Base-by-base conservation (phyloP, 2,113 vertebrate genomes). In the Numida meleagris region DNA sequence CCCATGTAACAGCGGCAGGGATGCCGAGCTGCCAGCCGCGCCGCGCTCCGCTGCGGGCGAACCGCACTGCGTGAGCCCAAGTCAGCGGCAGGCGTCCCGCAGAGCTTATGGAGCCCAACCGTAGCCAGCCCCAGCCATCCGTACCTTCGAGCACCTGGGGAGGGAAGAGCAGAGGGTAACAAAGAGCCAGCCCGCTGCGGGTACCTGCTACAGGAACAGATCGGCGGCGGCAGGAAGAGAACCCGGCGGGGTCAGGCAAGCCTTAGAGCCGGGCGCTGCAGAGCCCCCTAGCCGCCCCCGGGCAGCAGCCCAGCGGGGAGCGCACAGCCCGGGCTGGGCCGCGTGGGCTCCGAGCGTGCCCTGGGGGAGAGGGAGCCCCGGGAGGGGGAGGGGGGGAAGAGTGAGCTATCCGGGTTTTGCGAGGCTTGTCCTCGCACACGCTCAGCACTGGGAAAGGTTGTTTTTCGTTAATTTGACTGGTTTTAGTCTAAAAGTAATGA, bases 161-260 rank as follows among this genome's bases (percentile, higher is more conserved):
- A 96, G 81, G 88, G 82, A 38, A 74, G 53, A 74, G 82, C 90
- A 42, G 70, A 61, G 82, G 57, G 42, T 92, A 96, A 97, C 96
- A 96, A 96, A 96, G 94, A 95, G 90, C 91, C 94, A 33, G 89
- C 34, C 91, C 68, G 89, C 95, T 40, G 76, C 94, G 75, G 68
- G 70, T 80, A 96, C 90, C 93, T 93, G 92, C 89, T 63, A 82
- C 94, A 96, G 95, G 94, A 96, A 91, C 94, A 82, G 92, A 79
- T 79, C 70, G 20, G 79, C 90, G 83, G 94, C 78, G 87, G 95
- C 96, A 96, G 95, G 95, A 97, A 96, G 94, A 80, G 95, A 96
- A 96, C 75, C 80, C 59, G 61, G 16, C 65, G 82, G 94, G 91
- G 96, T 96, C 96, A 97, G 62, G 59, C 81, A 24, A 86, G 96